Evolutionary conservation across 2,888 invertebrate species (phyloP), one percentile per base, ranked within the genome.

Genomic region (Conus canariensis): DNA sequence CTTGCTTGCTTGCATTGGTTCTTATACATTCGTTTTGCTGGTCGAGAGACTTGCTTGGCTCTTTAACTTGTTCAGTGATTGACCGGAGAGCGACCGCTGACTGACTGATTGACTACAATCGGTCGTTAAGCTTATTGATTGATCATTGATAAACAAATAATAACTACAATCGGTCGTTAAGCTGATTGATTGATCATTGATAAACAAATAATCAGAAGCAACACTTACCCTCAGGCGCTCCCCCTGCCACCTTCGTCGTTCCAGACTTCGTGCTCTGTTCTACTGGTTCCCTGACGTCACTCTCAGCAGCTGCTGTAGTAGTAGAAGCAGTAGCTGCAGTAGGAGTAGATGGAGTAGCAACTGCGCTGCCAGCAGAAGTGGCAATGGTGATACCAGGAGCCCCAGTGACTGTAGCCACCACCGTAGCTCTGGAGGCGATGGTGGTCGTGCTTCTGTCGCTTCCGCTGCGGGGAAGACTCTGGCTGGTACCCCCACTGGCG

Each of bases 361-460:
- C 14, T 5, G 12, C 10, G 9, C n/a, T 74, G n/a, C 25, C 25
- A 74, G n/a, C 25, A 74, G 74, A 7, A 8, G 22, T n/a, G 74
- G 74, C 14, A 30, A 30, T 3, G 30, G n/a, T n/a, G n/a, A 1
- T 16, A 4, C 22, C 77, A 80, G 77, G 45, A 80, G 77, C 30
- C 14, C 14, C 77, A 30, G 77, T 12, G 30, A 80, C 77, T 4
- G 77, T 80, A 16, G 77, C 77, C 30, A 80, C 77, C 22, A 74
- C 74, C 0, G 77, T 80, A 16, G 77, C 14, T 45, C 77, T 80
- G 1, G 77, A 80, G 77, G 77, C 77, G 30, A 74, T 74, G 74
- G 74, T 74, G 74, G 22, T 74, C n/a, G 77, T 80, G 77, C 77
- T 80, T 80, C 77, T 80, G 77, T 80, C 77, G 45, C 77, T 80